Conservation (phyloP, 1,140 invertebrate genomes). For the Drosophila quadrilineata region DNA sequence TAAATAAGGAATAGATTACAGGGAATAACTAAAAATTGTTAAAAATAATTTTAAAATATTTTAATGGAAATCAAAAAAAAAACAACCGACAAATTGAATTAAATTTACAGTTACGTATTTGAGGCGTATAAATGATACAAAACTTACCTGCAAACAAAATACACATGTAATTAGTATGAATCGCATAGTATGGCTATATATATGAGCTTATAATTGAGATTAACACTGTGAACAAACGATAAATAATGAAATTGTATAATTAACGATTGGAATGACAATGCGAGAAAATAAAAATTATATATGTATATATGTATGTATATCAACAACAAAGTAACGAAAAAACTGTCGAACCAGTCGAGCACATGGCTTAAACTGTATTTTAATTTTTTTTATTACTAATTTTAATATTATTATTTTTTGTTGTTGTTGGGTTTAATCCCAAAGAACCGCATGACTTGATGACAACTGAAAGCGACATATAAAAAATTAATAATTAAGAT, state of each 20-base stretch:
- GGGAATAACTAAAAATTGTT: too few species aligned
- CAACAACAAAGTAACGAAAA: too few species aligned
- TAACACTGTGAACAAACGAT: slow-evolving; percentile 4
- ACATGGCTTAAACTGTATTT: slow-evolving; percentile 1
- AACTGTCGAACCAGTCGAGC: slow-evolving; percentile 1
- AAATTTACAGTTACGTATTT: too few species aligned
- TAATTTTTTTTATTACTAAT: too few species aligned
- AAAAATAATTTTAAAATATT: too few species aligned
- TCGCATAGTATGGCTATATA: too few species aligned
- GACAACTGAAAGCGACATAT: slow-evolving; percentile 2
- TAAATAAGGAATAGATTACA: too few species aligned
- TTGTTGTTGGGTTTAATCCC: slow-evolving; percentile 29
- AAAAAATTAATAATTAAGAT: slow-evolving; percentile 4
- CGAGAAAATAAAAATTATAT: too few species aligned
- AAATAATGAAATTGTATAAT: slow-evolving; percentile 38
- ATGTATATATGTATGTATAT: too few species aligned
- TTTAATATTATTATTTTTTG: too few species aligned
- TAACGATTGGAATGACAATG: slow-evolving; percentile 30
- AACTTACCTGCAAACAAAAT: slow-evolving; percentile 2
- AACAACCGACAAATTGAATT: background rate
- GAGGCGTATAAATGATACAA: background rate
- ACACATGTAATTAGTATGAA: background rate
- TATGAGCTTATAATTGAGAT: slow-evolving; percentile 21
- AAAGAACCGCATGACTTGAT: slow-evolving; percentile 44
- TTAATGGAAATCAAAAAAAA: background rate